Evolutionary conservation across 2,113 vertebrate genomes (phyloP), one percentile per base, ranked within the genome.

Genomic region (Herpetotheres cachinnans): DNA sequence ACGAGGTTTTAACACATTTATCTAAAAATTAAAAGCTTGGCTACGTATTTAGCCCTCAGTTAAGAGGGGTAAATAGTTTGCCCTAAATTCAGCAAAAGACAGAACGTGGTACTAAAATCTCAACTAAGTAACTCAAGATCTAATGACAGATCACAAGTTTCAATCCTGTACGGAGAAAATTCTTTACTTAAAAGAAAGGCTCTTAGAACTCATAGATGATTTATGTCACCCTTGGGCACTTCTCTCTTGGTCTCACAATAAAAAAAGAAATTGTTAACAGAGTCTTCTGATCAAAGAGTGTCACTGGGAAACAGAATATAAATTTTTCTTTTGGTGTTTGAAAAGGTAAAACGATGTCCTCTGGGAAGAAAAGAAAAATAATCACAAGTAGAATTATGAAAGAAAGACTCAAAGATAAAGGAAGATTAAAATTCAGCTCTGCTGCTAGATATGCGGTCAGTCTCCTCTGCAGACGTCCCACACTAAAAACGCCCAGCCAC

Each of bases 231-330:
- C 74, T 72, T 76, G 36, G 44, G 93, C 76, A 74, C 40, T 89
- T 81, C 63, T 81, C 47, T 55, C 80, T 62, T 4, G 9, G 71
- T 86, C 58, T 91, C 38, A 83, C 79, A 91, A 80, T 81, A 83
- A 90, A 83, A 71, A 88, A 89, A 16, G 49, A 86, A 86, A 91
- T 62, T 95, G 92, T 97, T 96, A 97, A 92, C 89, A 93, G 83
- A 89, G 50, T 61, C 82, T 81, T 21, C 80, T 95, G 93, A 97
- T 92, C 92, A 95, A 93, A 96, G 90, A 79, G 61, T 5, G 0
- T 44, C 84, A 42, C 70, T 56, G 61, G 34, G 58, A 92, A 96
- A 89, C 72, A 96, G 70, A 92, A 95, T 30, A 82, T 70, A 58
- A 50, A 22, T 84, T 86, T 87, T 86, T 67, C 36, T 62, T 81